These are phyloP conservation scores for Achatina immaculata DNA, from an alignment of 1,140 invertebrate species.

Conservation along the genomic window DNA sequence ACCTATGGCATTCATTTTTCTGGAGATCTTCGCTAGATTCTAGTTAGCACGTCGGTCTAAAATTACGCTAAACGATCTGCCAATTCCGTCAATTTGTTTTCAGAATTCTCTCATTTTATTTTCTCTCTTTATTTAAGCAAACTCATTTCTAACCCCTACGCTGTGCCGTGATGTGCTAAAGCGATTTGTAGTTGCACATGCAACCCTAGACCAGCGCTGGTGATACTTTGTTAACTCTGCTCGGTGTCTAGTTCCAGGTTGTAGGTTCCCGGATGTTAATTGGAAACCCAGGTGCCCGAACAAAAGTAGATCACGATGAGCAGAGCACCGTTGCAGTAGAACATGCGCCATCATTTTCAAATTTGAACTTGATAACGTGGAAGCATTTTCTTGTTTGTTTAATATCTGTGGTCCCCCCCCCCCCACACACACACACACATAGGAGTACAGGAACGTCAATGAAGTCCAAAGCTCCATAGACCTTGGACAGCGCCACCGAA, in stretches of 20 bases:
- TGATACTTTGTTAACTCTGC: not conserved
- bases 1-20: not conserved
- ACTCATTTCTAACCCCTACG: not conserved
- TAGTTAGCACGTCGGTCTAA: not conserved
- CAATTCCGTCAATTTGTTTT: conserved; percentile 12
- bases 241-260: not conserved
- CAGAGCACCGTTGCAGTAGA: too few species aligned
- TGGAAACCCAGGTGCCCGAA: not conserved
- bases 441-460: too few species aligned
- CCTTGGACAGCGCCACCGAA: too few species aligned
- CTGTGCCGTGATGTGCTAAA: not conserved
- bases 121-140: not conserved
- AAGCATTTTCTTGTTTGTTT: too few species aligned
- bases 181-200: not conserved
- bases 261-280: not conserved
- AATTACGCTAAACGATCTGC: conserved; percentile 8
- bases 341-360: too few species aligned
- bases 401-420: too few species aligned
- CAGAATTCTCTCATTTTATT: conserved; percentile 1
- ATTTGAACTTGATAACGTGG: too few species aligned
- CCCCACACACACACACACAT: too few species aligned
- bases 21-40: not conserved
- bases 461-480: too few species aligned
- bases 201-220: not conserved
- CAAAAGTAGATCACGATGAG: not conserved